A percentile compares a stretch with the other conserved stretches of the same genome.
Conservation (phyloP, 64 coral and sea anemone species). For the Trachythela sp. region DNA sequence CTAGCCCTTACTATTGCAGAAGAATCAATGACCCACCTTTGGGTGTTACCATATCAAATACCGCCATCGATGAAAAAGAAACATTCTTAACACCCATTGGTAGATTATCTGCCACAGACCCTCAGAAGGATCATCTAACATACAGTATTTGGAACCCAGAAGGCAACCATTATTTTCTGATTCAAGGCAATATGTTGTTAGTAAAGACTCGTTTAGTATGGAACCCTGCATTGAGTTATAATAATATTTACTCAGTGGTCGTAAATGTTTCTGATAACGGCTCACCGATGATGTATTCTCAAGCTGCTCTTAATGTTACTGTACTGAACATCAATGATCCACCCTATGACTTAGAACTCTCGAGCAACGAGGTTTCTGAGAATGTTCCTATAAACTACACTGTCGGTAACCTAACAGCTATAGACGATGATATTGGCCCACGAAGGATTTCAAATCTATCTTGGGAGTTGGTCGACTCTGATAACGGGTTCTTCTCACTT, state of each 20-base stretch:
- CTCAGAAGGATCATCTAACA: background rate
- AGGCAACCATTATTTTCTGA: background rate
- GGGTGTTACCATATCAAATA: background rate
- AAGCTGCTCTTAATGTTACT: background rate
- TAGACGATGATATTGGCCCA: background rate
- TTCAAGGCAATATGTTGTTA: background rate
- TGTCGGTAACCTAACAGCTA: background rate
- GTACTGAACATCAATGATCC: conserved; percentile 3
- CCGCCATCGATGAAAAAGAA: background rate
- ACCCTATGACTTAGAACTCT: background rate
- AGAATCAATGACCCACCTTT: background rate
- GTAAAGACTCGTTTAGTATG: background rate
- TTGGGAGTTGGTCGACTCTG: background rate
- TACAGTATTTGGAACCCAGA: background rate
- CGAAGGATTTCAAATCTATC: background rate
- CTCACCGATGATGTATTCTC: background rate
- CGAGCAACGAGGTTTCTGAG: background rate
- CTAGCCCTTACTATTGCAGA: background rate
- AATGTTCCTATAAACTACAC: background rate
- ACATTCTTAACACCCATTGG: background rate
- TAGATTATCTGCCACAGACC: background rate
- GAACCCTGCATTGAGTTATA: background rate
- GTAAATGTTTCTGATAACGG: background rate
- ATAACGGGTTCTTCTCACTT: background rate
- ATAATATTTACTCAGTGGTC: background rate